Conservation (phyloP, 2,888 invertebrate species). For the Physocephala rufipes region DNA sequence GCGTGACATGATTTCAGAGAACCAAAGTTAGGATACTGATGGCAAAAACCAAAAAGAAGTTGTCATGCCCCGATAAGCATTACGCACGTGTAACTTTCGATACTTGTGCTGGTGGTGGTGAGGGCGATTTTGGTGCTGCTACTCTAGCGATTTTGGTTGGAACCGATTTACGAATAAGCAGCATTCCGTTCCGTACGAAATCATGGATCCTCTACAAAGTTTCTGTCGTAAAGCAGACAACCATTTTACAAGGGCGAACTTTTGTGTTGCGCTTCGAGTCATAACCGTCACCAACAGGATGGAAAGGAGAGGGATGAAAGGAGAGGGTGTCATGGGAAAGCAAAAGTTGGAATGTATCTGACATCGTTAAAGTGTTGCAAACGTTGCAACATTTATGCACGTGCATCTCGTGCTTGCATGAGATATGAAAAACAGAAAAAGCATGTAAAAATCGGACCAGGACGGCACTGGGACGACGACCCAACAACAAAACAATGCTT, state of each 20-base stretch:
- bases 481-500: too few relatives aligned
- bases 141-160: slow-evolving; percentile 8
- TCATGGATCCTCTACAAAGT: slow-evolving; percentile 18
- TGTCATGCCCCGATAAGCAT: too few relatives aligned
- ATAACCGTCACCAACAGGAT: background rate
- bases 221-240: slow-evolving; percentile 21
- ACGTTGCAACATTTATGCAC: too few relatives aligned
- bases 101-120: slow-evolving; percentile 13
- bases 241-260: slow-evolving; percentile 19
- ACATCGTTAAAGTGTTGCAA: background rate
- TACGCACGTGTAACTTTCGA: too few relatives aligned
- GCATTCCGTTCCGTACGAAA: slow-evolving; percentile 2
- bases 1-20: too few relatives aligned
- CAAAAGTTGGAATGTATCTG: background rate
- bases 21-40: too few relatives aligned
- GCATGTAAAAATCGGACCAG: slow-evolving; percentile 24
- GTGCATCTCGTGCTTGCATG: background rate
- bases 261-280: background rate
- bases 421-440: background rate
- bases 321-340: too few relatives aligned
- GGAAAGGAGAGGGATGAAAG: too few relatives aligned
- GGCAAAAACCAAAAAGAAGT: too few relatives aligned
- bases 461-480: too few relatives aligned
- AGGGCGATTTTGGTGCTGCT: slow-evolving; percentile 10
- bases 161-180: slow-evolving; percentile 13